Conservation (phyloP, 2,888 invertebrate genomes). For the Diachrysia chrysitis region DNA sequence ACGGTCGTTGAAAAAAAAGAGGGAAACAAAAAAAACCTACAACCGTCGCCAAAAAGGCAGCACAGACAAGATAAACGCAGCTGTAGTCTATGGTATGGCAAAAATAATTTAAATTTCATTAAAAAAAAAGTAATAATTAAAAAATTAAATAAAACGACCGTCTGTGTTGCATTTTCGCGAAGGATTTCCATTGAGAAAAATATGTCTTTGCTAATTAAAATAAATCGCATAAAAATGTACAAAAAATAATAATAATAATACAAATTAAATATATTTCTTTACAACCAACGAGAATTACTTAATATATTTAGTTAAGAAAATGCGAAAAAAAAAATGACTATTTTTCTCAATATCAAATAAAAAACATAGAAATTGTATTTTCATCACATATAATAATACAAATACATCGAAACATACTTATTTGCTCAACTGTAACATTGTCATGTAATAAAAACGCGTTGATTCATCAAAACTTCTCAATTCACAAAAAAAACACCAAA, state of each 20-base stretch:
- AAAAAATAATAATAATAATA: too few relatives aligned
- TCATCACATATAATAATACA: constrained; percentile 80
- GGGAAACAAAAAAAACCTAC: constrained; percentile 56
- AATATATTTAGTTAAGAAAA: too few relatives aligned
- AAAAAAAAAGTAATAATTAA: constrained; percentile 47
- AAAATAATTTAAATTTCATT: constrained; percentile 44
- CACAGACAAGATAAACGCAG: constrained; percentile 82
- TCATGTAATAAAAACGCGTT: constrained; percentile 62
- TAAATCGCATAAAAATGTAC: too few relatives aligned
- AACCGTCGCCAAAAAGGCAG: constrained; percentile 86
- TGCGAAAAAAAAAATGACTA: constrained; percentile 13
- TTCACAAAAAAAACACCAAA: neutral
- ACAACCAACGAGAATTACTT: too few relatives aligned
- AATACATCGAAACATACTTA: constrained; percentile 79
- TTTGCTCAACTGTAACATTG: constrained; percentile 69
- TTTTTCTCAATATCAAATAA: constrained; percentile 38
- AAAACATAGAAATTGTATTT: constrained; percentile 39
- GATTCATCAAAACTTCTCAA: constrained; percentile 45
- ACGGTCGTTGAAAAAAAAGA: constrained; percentile 74
- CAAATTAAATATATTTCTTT: too few relatives aligned
- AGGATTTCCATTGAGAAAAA: constrained; percentile 59
- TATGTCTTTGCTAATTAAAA: neutral
- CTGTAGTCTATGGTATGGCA: constrained; percentile 60
- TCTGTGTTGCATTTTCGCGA: constrained; percentile 89
- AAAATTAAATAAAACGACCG: constrained; percentile 75